phyloP scores from a whole-genome alignment of 2,888 invertebrate species.

The Lochmaea crataegi region DNA sequence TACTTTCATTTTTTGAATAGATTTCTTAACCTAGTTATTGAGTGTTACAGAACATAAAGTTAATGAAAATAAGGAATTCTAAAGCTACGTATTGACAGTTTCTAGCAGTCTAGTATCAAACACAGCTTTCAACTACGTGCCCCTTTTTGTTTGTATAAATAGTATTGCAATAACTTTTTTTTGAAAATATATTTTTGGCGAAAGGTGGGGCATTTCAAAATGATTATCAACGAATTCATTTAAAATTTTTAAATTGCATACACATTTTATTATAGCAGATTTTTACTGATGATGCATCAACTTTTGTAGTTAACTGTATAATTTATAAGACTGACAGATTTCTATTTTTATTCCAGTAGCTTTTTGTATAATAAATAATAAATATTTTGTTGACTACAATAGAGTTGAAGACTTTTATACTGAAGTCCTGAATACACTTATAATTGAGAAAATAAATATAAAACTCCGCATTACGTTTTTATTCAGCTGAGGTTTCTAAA shows the following conservation, averaged over 20 bases:
- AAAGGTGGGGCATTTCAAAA: slow-evolving; percentile 20
- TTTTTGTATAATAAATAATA: too few species aligned
- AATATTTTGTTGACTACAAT: too few species aligned
- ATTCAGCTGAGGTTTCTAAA: too few species aligned
- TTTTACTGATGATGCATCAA: slow-evolving; percentile 13
- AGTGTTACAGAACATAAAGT: not conserved
- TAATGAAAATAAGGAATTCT: slow-evolving; percentile 21
- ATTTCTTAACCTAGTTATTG: not conserved
- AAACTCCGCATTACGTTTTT: too few species aligned
- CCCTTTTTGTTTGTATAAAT: slow-evolving; percentile 16
- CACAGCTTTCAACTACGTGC: slow-evolving; percentile 33
- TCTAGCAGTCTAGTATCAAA: slow-evolving; percentile 39
- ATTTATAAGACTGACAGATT: too few species aligned
- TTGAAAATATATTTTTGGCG: slow-evolving; percentile 31
- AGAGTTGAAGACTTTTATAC: too few species aligned
- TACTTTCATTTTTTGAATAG: too few species aligned
- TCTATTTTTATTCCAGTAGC: too few species aligned
- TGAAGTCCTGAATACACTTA: too few species aligned
- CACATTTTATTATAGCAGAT: slow-evolving; percentile 19
- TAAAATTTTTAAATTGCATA: slow-evolving; percentile 24
- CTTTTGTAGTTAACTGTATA: too few species aligned
- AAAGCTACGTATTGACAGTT: slow-evolving; percentile 44
- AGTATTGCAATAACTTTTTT: slow-evolving; percentile 23
- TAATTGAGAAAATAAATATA: too few species aligned
- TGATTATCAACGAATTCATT: slow-evolving; percentile 22